phyloP scores from a whole-genome alignment of 2,888 invertebrate genomes.

The Anaspis maculata region DNA sequence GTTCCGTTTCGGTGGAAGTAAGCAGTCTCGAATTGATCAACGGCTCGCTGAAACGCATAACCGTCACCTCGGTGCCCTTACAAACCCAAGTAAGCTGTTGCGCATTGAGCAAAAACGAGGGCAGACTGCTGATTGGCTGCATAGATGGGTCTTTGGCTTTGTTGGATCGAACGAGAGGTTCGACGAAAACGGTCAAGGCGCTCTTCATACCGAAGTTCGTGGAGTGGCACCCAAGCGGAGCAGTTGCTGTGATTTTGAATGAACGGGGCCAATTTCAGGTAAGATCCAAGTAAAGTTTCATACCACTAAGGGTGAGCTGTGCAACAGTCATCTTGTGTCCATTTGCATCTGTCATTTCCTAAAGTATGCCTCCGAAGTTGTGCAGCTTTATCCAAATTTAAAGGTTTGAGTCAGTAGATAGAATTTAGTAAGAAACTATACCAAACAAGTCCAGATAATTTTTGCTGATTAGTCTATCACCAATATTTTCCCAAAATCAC shows the following conservation, averaged over 20 bases:
- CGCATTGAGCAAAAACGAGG: constrained; percentile 63
- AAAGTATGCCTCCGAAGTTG: no score
- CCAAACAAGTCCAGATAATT: no score
- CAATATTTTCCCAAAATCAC: no score
- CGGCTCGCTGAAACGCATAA: constrained; percentile 51
- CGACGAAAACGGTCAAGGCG: constrained; percentile 67
- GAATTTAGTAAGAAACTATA: no score
- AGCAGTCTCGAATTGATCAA: constrained; percentile 54
- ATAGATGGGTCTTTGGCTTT: constrained; percentile 78
- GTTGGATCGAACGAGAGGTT: constrained; percentile 65
- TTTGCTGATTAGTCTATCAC: no score
- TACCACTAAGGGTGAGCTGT: no score
- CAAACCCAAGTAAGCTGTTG: constrained; percentile 62
- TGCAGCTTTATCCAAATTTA: no score
- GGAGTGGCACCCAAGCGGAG: constrained; percentile 65
- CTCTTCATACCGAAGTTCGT: constrained; percentile 70
- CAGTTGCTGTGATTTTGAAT: constrained; percentile 59
- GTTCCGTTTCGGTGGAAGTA: constrained; percentile 63
- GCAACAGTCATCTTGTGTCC: no score
- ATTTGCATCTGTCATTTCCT: no score
- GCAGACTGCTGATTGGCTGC: constrained; percentile 66
- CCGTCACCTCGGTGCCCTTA: constrained; percentile 59
- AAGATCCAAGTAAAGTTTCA: no score
- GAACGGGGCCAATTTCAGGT: constrained; percentile 63
- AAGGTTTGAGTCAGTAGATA: no score